Percentiles rank a stretch among this genome's conserved stretches.
Evolutionary conservation across 2,113 vertebrate species (phyloP).

Genomic region (Alexandromys fortis): DNA sequence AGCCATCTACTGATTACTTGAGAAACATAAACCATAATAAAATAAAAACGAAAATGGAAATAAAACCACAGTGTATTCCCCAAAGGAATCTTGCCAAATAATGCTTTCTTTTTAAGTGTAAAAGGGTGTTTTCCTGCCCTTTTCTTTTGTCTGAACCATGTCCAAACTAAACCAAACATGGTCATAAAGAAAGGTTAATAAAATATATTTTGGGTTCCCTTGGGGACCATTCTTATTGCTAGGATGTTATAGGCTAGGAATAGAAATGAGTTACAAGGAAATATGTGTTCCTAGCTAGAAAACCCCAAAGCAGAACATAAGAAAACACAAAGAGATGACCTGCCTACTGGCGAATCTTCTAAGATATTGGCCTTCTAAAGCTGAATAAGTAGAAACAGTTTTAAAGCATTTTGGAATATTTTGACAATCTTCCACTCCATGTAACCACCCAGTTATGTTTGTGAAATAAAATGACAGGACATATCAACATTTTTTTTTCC

Average conservation of each 20-base stretch:
- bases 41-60: conserved; percentile 43
- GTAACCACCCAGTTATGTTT: neutral
- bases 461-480: conserved; percentile 19
- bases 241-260: neutral
- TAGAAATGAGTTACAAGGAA: conserved; percentile 17
- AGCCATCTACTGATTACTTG: conserved; percentile 15
- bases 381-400: conserved; percentile 38
- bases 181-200: conserved; percentile 59
- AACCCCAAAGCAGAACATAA: conserved; percentile 60
- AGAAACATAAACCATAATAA: conserved; percentile 42
- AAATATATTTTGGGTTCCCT: conserved; percentile 34
- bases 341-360: neutral
- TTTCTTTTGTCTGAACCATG: conserved; percentile 37
- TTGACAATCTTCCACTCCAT: neutral
- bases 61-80: conserved; percentile 21
- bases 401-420: conserved; percentile 49
- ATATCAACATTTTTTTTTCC: neutral
- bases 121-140: neutral
- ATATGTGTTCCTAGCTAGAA: conserved; percentile 52
- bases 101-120: neutral
- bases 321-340: conserved; percentile 22
- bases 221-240: neutral
- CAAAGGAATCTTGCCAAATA: conserved; percentile 23
- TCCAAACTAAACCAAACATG: conserved; percentile 62
- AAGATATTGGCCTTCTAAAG: neutral